Evolutionary conservation across 2,888 invertebrate genomes (phyloP).

Genomic region (Drosophila heteroneura): DNA sequence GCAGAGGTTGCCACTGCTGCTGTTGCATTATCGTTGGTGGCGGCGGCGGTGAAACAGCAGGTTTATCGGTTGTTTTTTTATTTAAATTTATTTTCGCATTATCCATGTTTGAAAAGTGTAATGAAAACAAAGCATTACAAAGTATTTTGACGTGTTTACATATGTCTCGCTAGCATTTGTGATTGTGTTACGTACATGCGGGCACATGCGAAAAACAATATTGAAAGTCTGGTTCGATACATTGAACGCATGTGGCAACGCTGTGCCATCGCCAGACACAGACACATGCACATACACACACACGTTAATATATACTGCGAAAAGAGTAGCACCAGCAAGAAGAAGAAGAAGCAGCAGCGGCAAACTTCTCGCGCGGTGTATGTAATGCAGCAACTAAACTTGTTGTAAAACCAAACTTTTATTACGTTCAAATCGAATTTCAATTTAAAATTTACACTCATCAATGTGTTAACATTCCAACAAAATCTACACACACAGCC

Average conservation of each 20-base stretch:
- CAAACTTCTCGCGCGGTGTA: slow-evolving; percentile 71
- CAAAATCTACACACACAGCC: background rate
- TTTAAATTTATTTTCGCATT: slow-evolving; percentile 26
- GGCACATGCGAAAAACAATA: slow-evolving; percentile 29
- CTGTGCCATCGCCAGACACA: slow-evolving; percentile 44
- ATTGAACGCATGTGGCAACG: slow-evolving; percentile 61
- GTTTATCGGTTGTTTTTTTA: slow-evolving; percentile 49
- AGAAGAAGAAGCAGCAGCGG: slow-evolving; percentile 74
- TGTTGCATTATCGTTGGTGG: slow-evolving; percentile 51
- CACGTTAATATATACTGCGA: slow-evolving; percentile 54
- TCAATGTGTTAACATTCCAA: slow-evolving; percentile 2
- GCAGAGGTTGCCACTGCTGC: slow-evolving; percentile 30
- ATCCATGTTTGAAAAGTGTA: slow-evolving; percentile 23
- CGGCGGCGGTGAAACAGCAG: slow-evolving; percentile 28
- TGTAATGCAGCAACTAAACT: slow-evolving; percentile 52
- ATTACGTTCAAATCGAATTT: slow-evolving; percentile 11
- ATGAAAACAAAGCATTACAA: slow-evolving; percentile 7
- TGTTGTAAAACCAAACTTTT: slow-evolving; percentile 22
- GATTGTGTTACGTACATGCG: slow-evolving; percentile 21
- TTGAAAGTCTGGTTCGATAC: slow-evolving; percentile 48
- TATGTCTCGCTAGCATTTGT: slow-evolving; percentile 4
- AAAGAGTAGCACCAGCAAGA: slow-evolving; percentile 60
- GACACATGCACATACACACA: slow-evolving; percentile 37
- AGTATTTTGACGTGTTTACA: background rate
- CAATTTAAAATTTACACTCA: background rate